Percentiles rank a stretch among this genome's conserved stretches.
Evolutionary conservation across 37 sponge, comb jelly and placozoan genomes (phyloP).

Genomic region (Oopsacas minuta): DNA sequence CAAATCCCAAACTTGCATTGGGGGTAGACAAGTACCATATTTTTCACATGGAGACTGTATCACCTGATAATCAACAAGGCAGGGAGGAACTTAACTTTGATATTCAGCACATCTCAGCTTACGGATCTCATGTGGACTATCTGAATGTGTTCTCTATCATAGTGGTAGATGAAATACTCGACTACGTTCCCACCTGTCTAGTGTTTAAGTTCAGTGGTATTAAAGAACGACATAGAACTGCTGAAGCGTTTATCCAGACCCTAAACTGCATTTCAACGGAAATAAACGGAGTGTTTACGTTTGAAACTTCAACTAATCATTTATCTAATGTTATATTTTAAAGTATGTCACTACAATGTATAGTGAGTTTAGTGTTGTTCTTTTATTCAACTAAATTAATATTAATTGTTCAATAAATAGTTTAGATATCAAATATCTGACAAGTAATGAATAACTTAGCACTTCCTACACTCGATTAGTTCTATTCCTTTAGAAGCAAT

Average conservation of each 20-base stretch:
- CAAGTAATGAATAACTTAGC: no score
- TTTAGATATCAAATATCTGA: no score
- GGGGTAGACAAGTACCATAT: background rate
- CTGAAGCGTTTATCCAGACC: background rate
- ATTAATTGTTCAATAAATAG: no score
- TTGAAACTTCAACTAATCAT: background rate
- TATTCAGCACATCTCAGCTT: background rate
- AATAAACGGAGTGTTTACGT: background rate
- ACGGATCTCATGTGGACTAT: background rate
- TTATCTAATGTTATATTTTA: background rate
- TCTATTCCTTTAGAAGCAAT: no score
- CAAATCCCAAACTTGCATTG: background rate
- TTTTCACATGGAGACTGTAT: background rate
- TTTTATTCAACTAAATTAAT: no score
- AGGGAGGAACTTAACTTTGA: background rate
- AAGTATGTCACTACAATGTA: no score
- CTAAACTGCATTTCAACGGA: background rate
- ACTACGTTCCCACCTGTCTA: background rate
- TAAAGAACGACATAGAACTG: background rate
- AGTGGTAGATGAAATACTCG: background rate
- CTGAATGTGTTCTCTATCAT: background rate
- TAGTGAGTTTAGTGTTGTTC: no score
- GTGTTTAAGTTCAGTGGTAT: background rate
- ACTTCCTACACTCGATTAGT: no score
- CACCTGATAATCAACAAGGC: background rate